Percentiles rank a stretch among this genome's conserved stretches.
Evolutionary conservation across 2,797 vertebrate species (phyloP).

Genomic region (Amniataba percoides): DNA sequence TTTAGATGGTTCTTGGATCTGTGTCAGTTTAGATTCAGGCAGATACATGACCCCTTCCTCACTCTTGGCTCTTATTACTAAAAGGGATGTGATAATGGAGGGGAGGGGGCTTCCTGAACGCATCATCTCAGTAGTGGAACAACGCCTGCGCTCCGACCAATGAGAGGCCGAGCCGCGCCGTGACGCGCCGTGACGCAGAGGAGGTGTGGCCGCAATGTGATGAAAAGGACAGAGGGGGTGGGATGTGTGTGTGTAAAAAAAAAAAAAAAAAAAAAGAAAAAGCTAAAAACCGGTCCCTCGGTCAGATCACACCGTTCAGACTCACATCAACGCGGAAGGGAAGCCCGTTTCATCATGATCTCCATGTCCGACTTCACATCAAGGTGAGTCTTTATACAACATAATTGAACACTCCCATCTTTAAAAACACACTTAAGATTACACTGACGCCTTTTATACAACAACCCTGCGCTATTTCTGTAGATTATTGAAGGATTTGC

Average conservation of each 20-base stretch:
- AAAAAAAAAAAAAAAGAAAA: no score
- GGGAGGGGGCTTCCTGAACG: conserved; percentile 27
- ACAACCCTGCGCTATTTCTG: no score
- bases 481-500: no score
- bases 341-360: conserved; percentile 37
- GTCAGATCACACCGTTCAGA: background rate
- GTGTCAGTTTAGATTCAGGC: no score
- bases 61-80: no score
- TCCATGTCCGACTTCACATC: conserved; percentile 32
- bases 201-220: background rate
- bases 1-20: no score
- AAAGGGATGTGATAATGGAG: no score
- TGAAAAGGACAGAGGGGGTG: fast-evolving
- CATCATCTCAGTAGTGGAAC: background rate
- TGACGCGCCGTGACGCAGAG: conserved; percentile 43
- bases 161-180: background rate
- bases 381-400: conserved; percentile 48
- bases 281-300: no score
- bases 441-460: no score
- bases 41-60: no score
- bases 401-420: background rate
- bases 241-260: background rate
- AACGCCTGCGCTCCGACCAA: conserved; percentile 56
- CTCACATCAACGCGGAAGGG: background rate
- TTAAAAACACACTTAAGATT: background rate